Evolutionary conservation across 2,888 invertebrate species (phyloP), one percentile per base, ranked within the genome.

Genomic region (Stictocephala bisonia): DNA sequence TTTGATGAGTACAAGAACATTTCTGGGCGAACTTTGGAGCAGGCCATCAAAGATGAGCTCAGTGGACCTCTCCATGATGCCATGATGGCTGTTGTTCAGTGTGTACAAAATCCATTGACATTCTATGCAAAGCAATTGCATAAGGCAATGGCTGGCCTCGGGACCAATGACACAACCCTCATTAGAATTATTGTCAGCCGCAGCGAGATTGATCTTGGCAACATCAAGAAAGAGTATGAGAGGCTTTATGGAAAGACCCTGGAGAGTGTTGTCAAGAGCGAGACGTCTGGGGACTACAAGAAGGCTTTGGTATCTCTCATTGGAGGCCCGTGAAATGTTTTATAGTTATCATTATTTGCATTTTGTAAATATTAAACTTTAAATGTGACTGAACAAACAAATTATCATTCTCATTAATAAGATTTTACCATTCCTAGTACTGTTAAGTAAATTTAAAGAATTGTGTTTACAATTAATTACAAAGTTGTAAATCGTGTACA

Each of bases 1-100:
- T 91, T 91, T 83, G 90, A 92, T 79, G 91, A 90, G 82, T 94
- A 94, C 84, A 90, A 91, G 84, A 87, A 87, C 74, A 83, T 93
- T 9, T 87, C 92, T 1, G 92, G 92, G 0, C 89, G 90, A 81
- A 91, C 91, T 76, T 89, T 92, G 79, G 90, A 91, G 83, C 90
- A 92, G 80, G 91, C 91, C 66, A 87, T 92, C 82, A 88, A 89
- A 81, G 87, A 88, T 50, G 90, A 90, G 84, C 84, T 91, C 81
- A 86, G 84, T 74, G 92, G 91, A 0, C 90, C 91, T 77, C 84
- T 92, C 44, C 86, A 88, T 79, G 88, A 90, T 2, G 92, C 91
- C 0, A 86, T 91, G 81, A 86, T 90, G 24, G 90, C 92, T 51
- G 89, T 93, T 74, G 91, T 92, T 80, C 90, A 91, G 82, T 90